phyloP scores from a whole-genome alignment of 2,888 invertebrate genomes.

The Eristalinus aeneus region DNA sequence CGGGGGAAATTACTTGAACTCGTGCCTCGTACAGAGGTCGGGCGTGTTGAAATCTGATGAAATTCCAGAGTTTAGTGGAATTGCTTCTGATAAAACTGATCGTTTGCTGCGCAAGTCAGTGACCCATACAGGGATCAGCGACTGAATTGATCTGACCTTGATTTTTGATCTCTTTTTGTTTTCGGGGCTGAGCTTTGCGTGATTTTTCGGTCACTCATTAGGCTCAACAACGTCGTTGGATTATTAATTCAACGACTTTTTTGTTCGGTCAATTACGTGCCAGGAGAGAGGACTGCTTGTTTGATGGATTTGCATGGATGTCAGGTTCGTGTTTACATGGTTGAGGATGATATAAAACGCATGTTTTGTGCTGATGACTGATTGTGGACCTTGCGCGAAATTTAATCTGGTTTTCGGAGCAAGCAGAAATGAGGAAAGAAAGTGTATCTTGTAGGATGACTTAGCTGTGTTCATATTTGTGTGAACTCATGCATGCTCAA shows the following conservation, averaged over 20 bases:
- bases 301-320: neutral
- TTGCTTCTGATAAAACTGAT: neutral
- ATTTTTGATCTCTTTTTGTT: neutral
- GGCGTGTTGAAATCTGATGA: neutral
- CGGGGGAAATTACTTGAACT: neutral
- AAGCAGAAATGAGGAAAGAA: too few species aligned
- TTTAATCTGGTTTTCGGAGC: too few species aligned
- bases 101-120: neutral
- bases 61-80: neutral
- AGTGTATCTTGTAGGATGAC: too few species aligned
- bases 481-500: too few species aligned
- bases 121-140: neutral
- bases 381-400: too few species aligned
- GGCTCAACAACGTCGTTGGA: neutral
- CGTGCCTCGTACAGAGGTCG: neutral
- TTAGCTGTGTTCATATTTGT: too few species aligned
- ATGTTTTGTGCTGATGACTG: neutral
- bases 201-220: neutral
- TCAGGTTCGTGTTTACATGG: neutral
- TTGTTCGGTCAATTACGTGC: neutral
- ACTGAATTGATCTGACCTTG: neutral
- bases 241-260: neutral
- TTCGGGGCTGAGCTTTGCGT: too few species aligned
- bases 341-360: neutral
- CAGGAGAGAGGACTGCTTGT: neutral